Percentiles rank a stretch among this genome's conserved stretches.
These are phyloP conservation scores for Labrus mixtus DNA, from an alignment of 2,113 vertebrate genomes.

Conservation along the genomic window DNA sequence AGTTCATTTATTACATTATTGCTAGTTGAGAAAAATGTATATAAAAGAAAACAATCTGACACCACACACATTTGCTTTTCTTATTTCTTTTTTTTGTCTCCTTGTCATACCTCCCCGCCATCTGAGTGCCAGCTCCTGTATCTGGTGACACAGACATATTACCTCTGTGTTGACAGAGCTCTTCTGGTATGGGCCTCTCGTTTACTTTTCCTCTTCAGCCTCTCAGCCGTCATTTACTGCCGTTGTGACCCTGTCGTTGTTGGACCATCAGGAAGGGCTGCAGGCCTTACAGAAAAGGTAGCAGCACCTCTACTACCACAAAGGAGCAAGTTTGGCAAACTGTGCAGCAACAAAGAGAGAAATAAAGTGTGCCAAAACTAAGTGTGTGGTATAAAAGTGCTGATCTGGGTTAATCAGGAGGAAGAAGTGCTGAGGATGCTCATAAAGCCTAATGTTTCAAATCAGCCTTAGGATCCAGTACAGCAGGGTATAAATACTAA, in stretches of 20 bases:
- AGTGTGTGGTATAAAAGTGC: constrained; percentile 67
- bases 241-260: constrained; percentile 1
- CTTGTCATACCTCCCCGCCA: not conserved
- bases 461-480: constrained; percentile 61
- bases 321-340: constrained; percentile 39
- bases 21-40: too few relatives aligned
- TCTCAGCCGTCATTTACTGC: constrained; percentile 34
- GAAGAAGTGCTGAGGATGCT: constrained; percentile 73
- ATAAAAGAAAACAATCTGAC: too few relatives aligned
- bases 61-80: too few relatives aligned
- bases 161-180: constrained; percentile 49
- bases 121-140: constrained; percentile 13
- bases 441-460: constrained; percentile 62
- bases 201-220: constrained; percentile 36
- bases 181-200: constrained; percentile 19
- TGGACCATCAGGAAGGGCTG: constrained; percentile 39
- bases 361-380: constrained; percentile 50
- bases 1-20: too few relatives aligned
- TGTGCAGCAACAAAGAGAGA: constrained; percentile 33
- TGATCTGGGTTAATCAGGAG: constrained; percentile 61
- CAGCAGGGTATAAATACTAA: constrained; percentile 61
- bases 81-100: not conserved
- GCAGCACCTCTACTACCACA: constrained; percentile 20
- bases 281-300: constrained; percentile 33
- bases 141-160: constrained; percentile 53